A percentile compares a stretch with the other conserved stretches of the same genome.
Evolutionary conservation across 1,140 invertebrate species (phyloP).

Genomic region (Ceratina calcarata): DNA sequence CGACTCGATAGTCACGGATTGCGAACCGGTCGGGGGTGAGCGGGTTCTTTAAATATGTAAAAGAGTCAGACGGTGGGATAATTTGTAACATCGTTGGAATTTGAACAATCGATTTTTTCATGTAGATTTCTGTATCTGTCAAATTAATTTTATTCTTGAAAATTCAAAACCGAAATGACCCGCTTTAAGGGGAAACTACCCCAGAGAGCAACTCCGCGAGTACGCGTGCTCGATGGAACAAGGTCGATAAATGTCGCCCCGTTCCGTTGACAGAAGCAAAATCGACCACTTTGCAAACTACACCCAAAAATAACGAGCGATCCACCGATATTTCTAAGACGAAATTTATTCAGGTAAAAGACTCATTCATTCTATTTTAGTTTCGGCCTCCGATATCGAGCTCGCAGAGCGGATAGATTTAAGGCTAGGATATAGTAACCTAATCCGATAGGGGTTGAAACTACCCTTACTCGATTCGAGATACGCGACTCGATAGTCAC

Average conservation of each 20-base stretch:
- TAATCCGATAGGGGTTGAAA: conserved; percentile 5
- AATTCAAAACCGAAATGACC: conserved; percentile 57
- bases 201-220: conserved; percentile 70
- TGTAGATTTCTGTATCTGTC: too few relatives aligned
- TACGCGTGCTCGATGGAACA: conserved; percentile 75
- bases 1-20: conserved; percentile 67
- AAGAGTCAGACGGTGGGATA: too few relatives aligned
- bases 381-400: not conserved
- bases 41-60: conserved; percentile 62
- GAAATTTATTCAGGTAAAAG: conserved; percentile 23
- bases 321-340: not conserved
- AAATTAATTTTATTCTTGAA: not conserved
- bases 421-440: conserved; percentile 42
- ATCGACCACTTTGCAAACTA: conserved; percentile 20
- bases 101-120: too few relatives aligned
- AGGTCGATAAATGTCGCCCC: conserved; percentile 75
- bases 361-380: not conserved
- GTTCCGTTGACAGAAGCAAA: conserved; percentile 9
- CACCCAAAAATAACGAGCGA: conserved; percentile 30
- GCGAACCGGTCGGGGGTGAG: conserved; percentile 26
- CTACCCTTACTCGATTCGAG: conserved; percentile 9
- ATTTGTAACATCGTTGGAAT: too few relatives aligned
- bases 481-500: conserved; percentile 65
- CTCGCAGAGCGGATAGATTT: not conserved
- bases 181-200: conserved; percentile 35